Evolutionary conservation across 2,113 vertebrate genomes (phyloP).

Genomic region (Eclectus roratus): DNA sequence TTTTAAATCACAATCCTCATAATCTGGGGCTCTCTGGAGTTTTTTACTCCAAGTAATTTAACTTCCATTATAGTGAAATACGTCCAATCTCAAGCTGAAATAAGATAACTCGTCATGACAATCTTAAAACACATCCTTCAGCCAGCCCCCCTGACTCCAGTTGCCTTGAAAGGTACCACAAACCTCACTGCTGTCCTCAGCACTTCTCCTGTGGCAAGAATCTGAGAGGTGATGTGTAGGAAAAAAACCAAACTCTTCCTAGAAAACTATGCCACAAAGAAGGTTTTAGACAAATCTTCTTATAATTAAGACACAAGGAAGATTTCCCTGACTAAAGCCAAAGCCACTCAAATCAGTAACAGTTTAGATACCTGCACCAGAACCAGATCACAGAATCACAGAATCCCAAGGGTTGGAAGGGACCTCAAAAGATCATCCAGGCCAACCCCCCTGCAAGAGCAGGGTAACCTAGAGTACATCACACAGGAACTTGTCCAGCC

Average conservation of each 20-base stretch:
- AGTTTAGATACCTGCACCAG: not conserved
- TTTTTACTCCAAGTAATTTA: not conserved
- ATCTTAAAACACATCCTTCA: not conserved
- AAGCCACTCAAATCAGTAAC: not conserved
- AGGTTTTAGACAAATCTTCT: not conserved
- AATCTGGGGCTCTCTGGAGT: not conserved
- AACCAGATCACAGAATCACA: not conserved
- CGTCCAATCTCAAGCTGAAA: not conserved
- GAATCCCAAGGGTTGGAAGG: no score
- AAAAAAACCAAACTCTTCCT: not conserved
- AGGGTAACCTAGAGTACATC: no score
- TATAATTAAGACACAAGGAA: not conserved
- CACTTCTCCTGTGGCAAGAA: not conserved
- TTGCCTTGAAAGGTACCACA: not conserved
- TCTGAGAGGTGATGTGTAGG: fast-evolving
- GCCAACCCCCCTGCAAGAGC: no score
- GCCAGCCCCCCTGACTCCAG: not conserved
- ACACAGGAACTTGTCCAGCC: no score
- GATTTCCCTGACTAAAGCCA: not conserved
- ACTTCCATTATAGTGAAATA: not conserved
- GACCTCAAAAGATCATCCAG: no score
- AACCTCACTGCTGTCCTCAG: not conserved
- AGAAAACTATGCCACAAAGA: not conserved
- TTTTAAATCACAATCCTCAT: not conserved
- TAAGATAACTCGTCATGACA: not conserved